These are phyloP conservation scores for Callionymus lyra DNA, from an alignment of 2,113 vertebrate genomes.

Conservation along the genomic window DNA sequence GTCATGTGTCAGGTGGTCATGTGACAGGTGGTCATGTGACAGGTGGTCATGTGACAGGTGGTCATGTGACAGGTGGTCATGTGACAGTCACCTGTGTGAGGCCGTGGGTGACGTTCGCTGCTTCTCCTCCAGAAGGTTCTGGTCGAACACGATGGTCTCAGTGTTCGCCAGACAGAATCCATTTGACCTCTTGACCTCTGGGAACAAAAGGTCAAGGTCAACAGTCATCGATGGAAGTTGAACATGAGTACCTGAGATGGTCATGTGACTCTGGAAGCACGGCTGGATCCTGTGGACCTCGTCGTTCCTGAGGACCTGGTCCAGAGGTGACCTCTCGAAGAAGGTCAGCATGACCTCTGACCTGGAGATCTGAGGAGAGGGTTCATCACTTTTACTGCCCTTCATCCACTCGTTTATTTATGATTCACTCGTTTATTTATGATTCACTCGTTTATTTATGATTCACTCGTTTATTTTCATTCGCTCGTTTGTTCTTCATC, in stretches of 20 bases:
- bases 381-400: no score
- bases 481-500: no score
- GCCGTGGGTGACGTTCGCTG: slow-evolving; percentile 81
- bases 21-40: no score
- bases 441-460: no score
- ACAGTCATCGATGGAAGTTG: no score
- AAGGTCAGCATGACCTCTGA: slow-evolving; percentile 96
- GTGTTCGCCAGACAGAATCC: slow-evolving; percentile 97
- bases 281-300: slow-evolving; percentile 91
- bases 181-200: slow-evolving; percentile 97
- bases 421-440: no score
- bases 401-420: no score
- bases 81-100: slow-evolving; percentile 74
- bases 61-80: no score
- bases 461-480: no score
- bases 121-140: slow-evolving; percentile 77
- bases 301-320: slow-evolving; percentile 92
- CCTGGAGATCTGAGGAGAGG: slow-evolving; percentile 77
- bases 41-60: no score
- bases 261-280: slow-evolving; percentile 86
- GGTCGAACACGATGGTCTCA: slow-evolving; percentile 92
- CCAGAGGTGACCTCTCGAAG: slow-evolving; percentile 92
- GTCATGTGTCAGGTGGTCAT: no score
- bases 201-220: slow-evolving; percentile 5
- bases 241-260: slow-evolving; percentile 96